A percentile compares a stretch with the other conserved stretches of the same genome.
Evolutionary conservation across 23 tunicate genomes (phyloP).

Genomic region (Trididemnum clinides): DNA sequence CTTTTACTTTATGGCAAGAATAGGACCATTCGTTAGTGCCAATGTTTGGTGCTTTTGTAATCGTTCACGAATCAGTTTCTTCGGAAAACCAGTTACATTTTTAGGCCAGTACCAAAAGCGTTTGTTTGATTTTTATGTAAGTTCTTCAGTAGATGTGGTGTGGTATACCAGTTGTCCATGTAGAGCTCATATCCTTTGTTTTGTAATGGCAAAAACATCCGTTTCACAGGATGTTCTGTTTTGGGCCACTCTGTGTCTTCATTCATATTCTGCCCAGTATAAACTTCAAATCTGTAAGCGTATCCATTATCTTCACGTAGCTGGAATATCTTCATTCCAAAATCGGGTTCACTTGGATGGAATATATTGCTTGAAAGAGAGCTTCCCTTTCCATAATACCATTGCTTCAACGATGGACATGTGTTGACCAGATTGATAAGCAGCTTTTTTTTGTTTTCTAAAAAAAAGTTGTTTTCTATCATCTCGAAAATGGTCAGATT

Average conservation of each 20-base stretch:
- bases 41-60: conserved; percentile 13
- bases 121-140: background rate
- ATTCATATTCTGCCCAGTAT: background rate
- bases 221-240: conserved; percentile 8
- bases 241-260: conserved; percentile 11
- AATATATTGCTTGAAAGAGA: conserved; percentile 10
- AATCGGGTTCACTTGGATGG: background rate
- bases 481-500: background rate
- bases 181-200: conserved; percentile 26
- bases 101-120: background rate
- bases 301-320: conserved; percentile 1
- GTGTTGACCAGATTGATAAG: conserved; percentile 7
- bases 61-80: conserved; percentile 16
- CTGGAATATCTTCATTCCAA: conserved; percentile 1
- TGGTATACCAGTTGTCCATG: background rate
- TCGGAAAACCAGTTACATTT: conserved; percentile 5
- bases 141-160: background rate
- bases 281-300: conserved; percentile 21
- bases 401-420: conserved; percentile 4
- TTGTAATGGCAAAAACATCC: background rate
- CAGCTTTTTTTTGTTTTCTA: too few relatives aligned
- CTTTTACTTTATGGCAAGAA: conserved; percentile 16
- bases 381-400: background rate
- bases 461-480: background rate
- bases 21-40: background rate